Evolutionary conservation across 64 coral and sea anemone genomes (phyloP).

Genomic region (Pachyseris speciosa): DNA sequence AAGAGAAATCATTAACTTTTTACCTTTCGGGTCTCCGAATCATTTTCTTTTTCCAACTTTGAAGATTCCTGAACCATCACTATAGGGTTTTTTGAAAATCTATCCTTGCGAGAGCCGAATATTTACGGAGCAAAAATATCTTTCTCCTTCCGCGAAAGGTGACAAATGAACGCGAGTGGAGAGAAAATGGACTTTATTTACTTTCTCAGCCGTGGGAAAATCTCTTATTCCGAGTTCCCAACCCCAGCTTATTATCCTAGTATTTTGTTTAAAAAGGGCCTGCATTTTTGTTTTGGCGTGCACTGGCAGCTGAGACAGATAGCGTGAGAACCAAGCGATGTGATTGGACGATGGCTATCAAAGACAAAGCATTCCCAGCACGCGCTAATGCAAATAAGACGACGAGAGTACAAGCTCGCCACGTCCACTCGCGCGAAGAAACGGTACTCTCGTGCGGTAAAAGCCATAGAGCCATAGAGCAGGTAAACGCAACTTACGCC

Average conservation of each 20-base stretch:
- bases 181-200: slow-evolving; percentile 18
- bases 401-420: background rate
- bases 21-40: slow-evolving; percentile 31
- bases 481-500: background rate
- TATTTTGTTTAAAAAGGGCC: slow-evolving; percentile 43
- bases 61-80: slow-evolving; percentile 32
- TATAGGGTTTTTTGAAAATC: background rate
- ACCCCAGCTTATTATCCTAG: slow-evolving; percentile 33
- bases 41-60: background rate
- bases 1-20: background rate
- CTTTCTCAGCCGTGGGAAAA: slow-evolving; percentile 53
- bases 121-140: background rate
- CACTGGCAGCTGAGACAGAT: slow-evolving; percentile 37
- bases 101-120: background rate
- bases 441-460: background rate
- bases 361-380: slow-evolving; percentile 31
- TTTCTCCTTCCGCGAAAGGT: background rate
- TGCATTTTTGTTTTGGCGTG: slow-evolving; percentile 41
- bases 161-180: slow-evolving; percentile 15
- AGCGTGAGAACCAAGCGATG: slow-evolving; percentile 35
- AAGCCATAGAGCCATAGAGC: background rate
- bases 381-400: slow-evolving; percentile 2
- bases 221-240: slow-evolving; percentile 32
- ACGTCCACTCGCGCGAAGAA: background rate
- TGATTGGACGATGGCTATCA: background rate